phyloP scores from a whole-genome alignment of 2,797 vertebrate genomes.

The Coregonus sp. region DNA sequence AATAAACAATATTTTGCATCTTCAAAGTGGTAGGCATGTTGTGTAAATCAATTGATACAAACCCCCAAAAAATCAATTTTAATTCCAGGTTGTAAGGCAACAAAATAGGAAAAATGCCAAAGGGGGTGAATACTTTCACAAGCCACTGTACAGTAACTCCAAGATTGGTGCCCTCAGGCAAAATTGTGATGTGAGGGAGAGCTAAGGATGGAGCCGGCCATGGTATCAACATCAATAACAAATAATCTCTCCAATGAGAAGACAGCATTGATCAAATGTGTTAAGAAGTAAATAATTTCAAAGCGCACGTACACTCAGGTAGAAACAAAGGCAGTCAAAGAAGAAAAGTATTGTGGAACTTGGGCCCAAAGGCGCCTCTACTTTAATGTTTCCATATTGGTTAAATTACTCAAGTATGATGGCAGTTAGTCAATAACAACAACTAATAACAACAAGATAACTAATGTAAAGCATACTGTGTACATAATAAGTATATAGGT shows the following conservation, averaged over 20 bases:
- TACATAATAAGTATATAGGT: no score
- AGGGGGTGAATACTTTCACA: no score
- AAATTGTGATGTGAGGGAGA: slow-evolving; percentile 2
- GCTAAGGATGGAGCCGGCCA: slow-evolving; percentile 19
- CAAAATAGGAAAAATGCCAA: no score
- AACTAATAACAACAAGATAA: no score
- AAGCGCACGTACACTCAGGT: slow-evolving; percentile 19
- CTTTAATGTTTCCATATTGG: slow-evolving; percentile 43
- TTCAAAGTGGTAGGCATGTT: no score
- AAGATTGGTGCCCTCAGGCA: no score
- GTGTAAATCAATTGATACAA: no score
- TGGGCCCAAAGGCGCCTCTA: slow-evolving; percentile 4
- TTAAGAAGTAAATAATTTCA: slow-evolving; percentile 34
- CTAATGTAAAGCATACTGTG: no score
- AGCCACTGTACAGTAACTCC: no score
- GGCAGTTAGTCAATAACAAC: slow-evolving; percentile 45
- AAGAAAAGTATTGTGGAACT: slow-evolving; percentile 11
- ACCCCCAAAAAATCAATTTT: no score
- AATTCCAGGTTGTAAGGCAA: no score
- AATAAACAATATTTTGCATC: no score
- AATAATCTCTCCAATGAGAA: slow-evolving; percentile 6
- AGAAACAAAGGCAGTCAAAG: slow-evolving; percentile 33
- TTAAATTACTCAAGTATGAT: slow-evolving; percentile 35
- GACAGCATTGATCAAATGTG: slow-evolving; percentile 41
- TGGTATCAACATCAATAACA: slow-evolving; percentile 24